Percentiles rank a stretch among this genome's conserved stretches.
phyloP scores from a whole-genome alignment of 2,797 vertebrate species.

The Alosa sapidissima region DNA sequence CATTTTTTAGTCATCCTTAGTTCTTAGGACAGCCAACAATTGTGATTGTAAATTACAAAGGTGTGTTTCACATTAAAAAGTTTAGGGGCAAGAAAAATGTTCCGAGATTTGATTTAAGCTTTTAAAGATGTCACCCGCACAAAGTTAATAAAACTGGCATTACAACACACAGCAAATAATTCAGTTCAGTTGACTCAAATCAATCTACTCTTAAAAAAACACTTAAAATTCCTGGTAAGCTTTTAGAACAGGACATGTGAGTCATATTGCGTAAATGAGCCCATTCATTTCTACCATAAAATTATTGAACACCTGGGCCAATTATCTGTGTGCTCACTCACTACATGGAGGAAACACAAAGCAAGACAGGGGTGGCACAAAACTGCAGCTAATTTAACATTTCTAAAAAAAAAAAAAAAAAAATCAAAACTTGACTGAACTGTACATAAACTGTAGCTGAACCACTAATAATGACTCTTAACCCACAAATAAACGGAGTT shows the following conservation, averaged over 20 bases:
- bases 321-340: not conserved
- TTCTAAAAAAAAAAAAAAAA: not conserved
- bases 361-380: not conserved
- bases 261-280: not conserved
- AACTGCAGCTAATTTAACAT: not conserved
- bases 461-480: constrained; percentile 23
- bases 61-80: not conserved
- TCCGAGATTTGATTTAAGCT: not conserved
- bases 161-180: not conserved
- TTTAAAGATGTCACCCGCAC: not conserved
- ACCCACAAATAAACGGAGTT: constrained; percentile 18
- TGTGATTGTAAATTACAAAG: not conserved
- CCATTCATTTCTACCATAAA: not conserved
- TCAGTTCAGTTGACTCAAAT: not conserved
- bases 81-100: not conserved
- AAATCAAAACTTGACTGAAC: constrained; percentile 6
- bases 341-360: not conserved
- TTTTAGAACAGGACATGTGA: not conserved
- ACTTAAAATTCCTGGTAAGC: not conserved
- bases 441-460: constrained; percentile 8
- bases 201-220: not conserved
- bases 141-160: not conserved
- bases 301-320: not conserved
- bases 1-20: not conserved
- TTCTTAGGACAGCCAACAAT: not conserved